Percentiles rank a stretch among this genome's conserved stretches.
Evolutionary conservation across 1,140 invertebrate genomes (phyloP).

Genomic region (Drosophila busckii): DNA sequence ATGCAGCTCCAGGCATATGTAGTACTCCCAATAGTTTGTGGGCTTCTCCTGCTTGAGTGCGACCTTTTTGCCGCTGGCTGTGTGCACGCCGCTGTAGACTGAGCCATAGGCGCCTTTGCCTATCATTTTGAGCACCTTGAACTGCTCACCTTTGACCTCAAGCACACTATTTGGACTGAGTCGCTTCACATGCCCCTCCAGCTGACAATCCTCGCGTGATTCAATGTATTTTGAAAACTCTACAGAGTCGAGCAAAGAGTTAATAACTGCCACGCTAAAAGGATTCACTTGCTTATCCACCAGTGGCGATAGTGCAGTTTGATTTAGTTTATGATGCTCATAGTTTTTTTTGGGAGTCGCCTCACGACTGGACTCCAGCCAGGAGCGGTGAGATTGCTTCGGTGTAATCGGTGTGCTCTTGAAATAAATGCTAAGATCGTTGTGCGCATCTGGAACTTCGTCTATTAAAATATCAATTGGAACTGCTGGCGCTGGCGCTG

Average conservation of each 20-base stretch:
- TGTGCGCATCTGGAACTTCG: conserved; percentile 4
- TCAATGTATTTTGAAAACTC: conserved; percentile 78
- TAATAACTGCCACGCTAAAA: conserved; percentile 80
- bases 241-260: conserved; percentile 80
- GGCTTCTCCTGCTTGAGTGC: conserved; percentile 89
- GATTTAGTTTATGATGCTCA: conserved; percentile 45
- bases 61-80: conserved; percentile 79
- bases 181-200: conserved; percentile 52
- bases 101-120: conserved; percentile 88
- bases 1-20: conserved; percentile 88
- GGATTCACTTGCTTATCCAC: conserved; percentile 80
- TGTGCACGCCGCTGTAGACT: conserved; percentile 81
- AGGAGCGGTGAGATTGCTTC: conserved; percentile 44
- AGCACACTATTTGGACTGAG: conserved; percentile 78
- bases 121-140: conserved; percentile 85
- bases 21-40: conserved; percentile 89
- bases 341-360: conserved; percentile 10
- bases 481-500: background rate
- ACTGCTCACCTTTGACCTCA: conserved; percentile 81
- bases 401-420: conserved; percentile 59
- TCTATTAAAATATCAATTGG: background rate
- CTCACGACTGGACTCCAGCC: conserved; percentile 27
- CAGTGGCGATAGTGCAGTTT: too few relatives aligned
- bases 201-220: conserved; percentile 49
- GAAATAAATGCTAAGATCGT: conserved; percentile 65